A percentile compares a stretch with the other conserved stretches of the same genome.
phyloP scores from a whole-genome alignment of 1,140 invertebrate species.

The Maconellicoccus hirsutus region DNA sequence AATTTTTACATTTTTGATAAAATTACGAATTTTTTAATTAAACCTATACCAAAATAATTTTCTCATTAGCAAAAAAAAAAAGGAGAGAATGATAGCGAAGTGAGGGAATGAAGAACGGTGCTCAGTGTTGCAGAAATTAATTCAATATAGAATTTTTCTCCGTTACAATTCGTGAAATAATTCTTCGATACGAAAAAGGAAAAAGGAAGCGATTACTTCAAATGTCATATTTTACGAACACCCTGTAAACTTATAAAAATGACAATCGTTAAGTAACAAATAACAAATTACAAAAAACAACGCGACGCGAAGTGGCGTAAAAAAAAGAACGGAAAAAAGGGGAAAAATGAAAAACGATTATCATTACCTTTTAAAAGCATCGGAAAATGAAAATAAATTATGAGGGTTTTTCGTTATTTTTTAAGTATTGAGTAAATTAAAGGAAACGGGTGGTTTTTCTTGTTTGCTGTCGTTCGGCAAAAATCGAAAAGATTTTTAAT shows the following conservation, averaged over 20 bases:
- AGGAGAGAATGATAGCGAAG: too few species aligned
- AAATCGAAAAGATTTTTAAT: constrained; percentile 23
- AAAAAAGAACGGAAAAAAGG: constrained; percentile 6
- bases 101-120: too few species aligned
- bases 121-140: too few species aligned
- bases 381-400: constrained; percentile 22
- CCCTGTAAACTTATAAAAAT: background rate
- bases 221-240: background rate
- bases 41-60: too few species aligned
- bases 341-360: constrained; percentile 18
- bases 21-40: too few species aligned
- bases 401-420: constrained; percentile 22
- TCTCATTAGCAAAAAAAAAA: too few species aligned
- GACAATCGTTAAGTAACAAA: constrained; percentile 19
- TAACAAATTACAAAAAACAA: constrained; percentile 20
- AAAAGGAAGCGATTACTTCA: too few species aligned
- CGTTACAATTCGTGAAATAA: too few species aligned
- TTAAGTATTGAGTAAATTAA: constrained; percentile 23
- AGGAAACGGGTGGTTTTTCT: constrained; percentile 13
- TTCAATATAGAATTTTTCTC: too few species aligned
- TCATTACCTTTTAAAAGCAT: constrained; percentile 22
- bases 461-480: constrained; percentile 17
- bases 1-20: too few species aligned
- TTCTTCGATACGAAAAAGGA: too few species aligned
- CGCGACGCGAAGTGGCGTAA: background rate